A percentile compares a stretch with the other conserved stretches of the same genome.
These are phyloP conservation scores for Xanthorhoe designata DNA, from an alignment of 2,888 invertebrate genomes.

Conservation along the genomic window DNA sequence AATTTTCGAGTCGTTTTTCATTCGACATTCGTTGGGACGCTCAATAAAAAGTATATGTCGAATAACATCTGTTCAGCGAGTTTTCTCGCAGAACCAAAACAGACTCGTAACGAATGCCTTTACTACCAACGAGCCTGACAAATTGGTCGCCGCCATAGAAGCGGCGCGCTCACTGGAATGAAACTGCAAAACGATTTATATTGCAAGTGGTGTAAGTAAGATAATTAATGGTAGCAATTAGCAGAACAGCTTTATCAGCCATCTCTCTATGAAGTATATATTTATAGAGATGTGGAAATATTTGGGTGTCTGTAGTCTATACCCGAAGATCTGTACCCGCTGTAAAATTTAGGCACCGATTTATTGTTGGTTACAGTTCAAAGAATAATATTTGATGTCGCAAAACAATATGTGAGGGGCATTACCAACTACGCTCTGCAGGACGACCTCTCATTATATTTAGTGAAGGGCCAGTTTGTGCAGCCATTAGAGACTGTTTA, in stretches of 20 bases:
- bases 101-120: slow-evolving; percentile 9
- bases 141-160: slow-evolving; percentile 9
- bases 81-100: slow-evolving; percentile 8
- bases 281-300: slow-evolving; percentile 14
- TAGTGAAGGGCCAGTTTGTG: slow-evolving; percentile 15
- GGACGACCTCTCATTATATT: slow-evolving; percentile 17
- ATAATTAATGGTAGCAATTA: slow-evolving; percentile 32
- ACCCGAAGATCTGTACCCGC: too few relatives aligned
- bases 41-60: slow-evolving; percentile 1
- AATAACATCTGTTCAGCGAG: slow-evolving; percentile 19
- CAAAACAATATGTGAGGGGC: background rate
- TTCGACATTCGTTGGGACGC: background rate
- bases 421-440: slow-evolving; percentile 13
- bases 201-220: slow-evolving; percentile 28
- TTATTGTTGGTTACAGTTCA: background rate
- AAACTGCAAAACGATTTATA: slow-evolving; percentile 27
- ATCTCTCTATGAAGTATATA: slow-evolving; percentile 21
- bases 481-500: slow-evolving; percentile 8
- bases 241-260: slow-evolving; percentile 20
- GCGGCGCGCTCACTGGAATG: slow-evolving; percentile 20
- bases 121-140: slow-evolving; percentile 17
- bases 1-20: background rate
- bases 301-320: slow-evolving; percentile 21
- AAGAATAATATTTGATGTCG: slow-evolving; percentile 12
- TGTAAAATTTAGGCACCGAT: slow-evolving; percentile 10